Base-by-base conservation (phyloP, 2,888 invertebrate genomes). In the Ennomos quercinarius region DNA sequence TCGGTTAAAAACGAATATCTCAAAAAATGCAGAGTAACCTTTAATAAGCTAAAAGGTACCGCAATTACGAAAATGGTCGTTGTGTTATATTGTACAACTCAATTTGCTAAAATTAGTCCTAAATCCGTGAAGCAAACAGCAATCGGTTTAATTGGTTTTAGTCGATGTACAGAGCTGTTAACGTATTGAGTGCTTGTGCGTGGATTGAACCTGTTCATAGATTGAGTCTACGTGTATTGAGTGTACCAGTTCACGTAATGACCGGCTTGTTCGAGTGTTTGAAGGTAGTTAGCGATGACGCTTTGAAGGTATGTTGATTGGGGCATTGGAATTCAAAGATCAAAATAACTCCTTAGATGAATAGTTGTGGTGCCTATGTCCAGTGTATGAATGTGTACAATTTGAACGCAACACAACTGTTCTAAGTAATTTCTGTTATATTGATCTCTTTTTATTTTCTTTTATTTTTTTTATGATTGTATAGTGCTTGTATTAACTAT, bases 141-240 rank as follows among this genome's bases (percentile, higher is more conserved):
- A 59, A 63, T 61, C 61, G 43, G 55, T 63, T 61, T 61, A 58
- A 65, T 62, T 59, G 61, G 57, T 49, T 61, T 60, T 55, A 36
- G 17, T 4, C 36, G 37, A 37, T 47, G 51, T 49, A 43, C 43
- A 12, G 38, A 47, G 37, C 47, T 39, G 47, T 46, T 45, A 17
- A 17, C 37, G 46, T 46, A 13, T 13, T 46, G 46, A 46, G 17
- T 47, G 38, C 36, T 47, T n/a, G 13, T 10, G 38, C 35, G 35
- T 46, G 45, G 11, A 27, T 47, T 47, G 38, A 27, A 17, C 11
- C 17, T 39, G 47, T 27, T 27, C 27, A 27, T 27, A 27, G 27
- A 46, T 47, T n/a, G 13, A 38, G 38, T 17, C 37, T 37, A 35
- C 35, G 35, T 46, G 45, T 35, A 27, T 47, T 47, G 38, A 27